Evolutionary conservation across 2,888 invertebrate genomes (phyloP).

Genomic region (Unio delphinus): DNA sequence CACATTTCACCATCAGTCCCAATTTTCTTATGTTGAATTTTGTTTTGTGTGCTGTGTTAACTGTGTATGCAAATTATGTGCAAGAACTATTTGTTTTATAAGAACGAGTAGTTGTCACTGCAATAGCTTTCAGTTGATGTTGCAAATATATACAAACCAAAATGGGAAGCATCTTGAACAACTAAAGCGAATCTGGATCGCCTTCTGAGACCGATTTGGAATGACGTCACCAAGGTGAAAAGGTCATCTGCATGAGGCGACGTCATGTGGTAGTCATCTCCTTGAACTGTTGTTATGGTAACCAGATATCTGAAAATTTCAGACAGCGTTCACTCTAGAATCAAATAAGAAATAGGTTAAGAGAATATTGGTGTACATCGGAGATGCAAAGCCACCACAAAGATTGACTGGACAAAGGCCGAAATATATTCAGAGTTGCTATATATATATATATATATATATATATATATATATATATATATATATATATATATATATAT

Average conservation of each 20-base stretch:
- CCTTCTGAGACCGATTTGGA: slow-evolving; percentile 48
- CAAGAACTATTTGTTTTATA: no score
- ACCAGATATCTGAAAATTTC: slow-evolving; percentile 42
- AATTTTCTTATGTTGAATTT: no score
- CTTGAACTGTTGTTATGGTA: slow-evolving; percentile 46
- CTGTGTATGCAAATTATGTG: no score
- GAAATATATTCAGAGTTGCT: background rate
- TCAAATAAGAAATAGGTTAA: background rate
- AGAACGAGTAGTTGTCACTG: no score
- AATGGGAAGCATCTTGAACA: slow-evolving; percentile 49
- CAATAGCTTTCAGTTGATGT: no score
- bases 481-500: no score
- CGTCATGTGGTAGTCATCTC: slow-evolving; percentile 49
- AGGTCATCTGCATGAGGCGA: slow-evolving; percentile 56
- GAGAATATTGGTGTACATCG: background rate
- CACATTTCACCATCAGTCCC: no score
- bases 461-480: no score
- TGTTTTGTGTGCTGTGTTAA: no score
- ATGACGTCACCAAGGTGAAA: slow-evolving; percentile 42
- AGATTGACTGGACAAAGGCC: background rate
- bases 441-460: no score
- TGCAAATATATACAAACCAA: slow-evolving; percentile 31
- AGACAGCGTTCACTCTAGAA: background rate
- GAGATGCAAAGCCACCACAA: background rate
- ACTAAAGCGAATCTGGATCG: slow-evolving; percentile 52